These are phyloP conservation scores for Epizoanthus illoricatus DNA, from an alignment of 92 coral and sea anemone species.

Conservation along the genomic window DNA sequence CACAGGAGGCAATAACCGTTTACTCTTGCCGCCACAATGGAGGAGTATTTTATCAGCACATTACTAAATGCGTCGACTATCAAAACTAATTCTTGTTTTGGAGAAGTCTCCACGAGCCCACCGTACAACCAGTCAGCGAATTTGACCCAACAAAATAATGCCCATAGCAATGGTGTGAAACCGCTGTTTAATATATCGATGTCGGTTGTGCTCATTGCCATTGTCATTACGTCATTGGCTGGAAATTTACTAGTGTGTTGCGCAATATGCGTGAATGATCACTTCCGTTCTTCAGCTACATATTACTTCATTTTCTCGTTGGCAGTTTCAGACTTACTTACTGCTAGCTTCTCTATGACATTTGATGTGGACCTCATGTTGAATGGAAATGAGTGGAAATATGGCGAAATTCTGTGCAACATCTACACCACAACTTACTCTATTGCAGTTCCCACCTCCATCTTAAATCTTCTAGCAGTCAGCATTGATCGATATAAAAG, in stretches of 20 bases:
- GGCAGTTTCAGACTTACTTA: conserved; percentile 82
- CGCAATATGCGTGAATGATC: conserved; percentile 67
- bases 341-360: conserved; percentile 81
- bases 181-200: conserved; percentile 6
- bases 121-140: conserved; percentile 2
- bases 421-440: conserved; percentile 88
- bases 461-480: conserved; percentile 81
- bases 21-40: conserved; percentile 24
- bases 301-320: conserved; percentile 83
- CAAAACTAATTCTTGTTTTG: background rate
- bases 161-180: background rate
- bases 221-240: conserved; percentile 64
- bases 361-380: conserved; percentile 83
- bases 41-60: background rate
- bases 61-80: background rate
- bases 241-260: conserved; percentile 87
- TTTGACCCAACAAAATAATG: background rate
- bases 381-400: conserved; percentile 64
- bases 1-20: conserved; percentile 8
- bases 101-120: background rate
- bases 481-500: conserved; percentile 94
- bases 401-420: conserved; percentile 64
- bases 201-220: conserved; percentile 42
- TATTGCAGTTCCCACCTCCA: conserved; percentile 90
- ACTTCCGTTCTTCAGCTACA: conserved; percentile 77